Evolutionary conservation across 2,888 invertebrate genomes (phyloP).

Genomic region (Agrochola litura): DNA sequence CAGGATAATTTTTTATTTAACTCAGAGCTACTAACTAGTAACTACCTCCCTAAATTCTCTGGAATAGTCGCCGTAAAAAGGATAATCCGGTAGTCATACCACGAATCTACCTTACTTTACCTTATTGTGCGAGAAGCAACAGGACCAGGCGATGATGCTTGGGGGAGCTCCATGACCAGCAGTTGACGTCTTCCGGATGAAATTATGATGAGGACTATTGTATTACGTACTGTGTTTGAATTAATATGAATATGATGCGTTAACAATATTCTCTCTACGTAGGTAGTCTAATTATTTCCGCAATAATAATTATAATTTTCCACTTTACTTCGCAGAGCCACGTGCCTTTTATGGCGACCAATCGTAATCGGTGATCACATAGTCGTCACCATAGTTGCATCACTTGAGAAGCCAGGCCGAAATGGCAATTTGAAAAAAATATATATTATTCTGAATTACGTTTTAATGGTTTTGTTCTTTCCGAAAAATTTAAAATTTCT

Average conservation of each 20-base stretch:
- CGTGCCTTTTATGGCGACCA: not conserved
- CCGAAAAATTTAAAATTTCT: too few species aligned
- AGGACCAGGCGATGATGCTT: too few species aligned
- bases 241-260: not conserved
- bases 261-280: conserved; percentile 8
- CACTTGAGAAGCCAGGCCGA: too few species aligned
- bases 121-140: not conserved
- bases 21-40: not conserved
- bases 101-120: not conserved
- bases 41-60: not conserved
- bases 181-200: not conserved
- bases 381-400: not conserved
- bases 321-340: not conserved
- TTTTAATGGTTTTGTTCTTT: too few species aligned
- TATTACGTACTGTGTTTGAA: not conserved
- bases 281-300: conserved; percentile 17
- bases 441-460: too few species aligned
- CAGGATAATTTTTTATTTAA: not conserved
- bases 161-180: not conserved
- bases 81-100: too few species aligned
- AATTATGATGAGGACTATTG: not conserved
- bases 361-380: not conserved
- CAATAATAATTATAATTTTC: not conserved
- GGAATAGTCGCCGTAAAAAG: not conserved
- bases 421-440: too few species aligned